phyloP scores from a whole-genome alignment of 2,888 invertebrate genomes.

The Pseudeuparius sepicola region DNA sequence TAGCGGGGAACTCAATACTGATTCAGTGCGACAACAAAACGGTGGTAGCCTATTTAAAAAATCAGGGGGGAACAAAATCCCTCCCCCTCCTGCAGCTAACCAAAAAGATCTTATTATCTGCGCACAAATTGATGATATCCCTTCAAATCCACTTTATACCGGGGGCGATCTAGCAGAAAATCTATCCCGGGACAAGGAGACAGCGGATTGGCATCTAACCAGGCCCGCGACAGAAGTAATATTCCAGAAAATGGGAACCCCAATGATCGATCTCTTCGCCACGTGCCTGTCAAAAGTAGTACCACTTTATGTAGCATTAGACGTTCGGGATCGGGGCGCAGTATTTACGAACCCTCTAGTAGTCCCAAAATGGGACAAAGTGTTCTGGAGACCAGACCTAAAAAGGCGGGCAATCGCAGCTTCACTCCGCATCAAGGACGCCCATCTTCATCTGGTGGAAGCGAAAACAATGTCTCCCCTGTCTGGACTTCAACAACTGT shows the following conservation, averaged over 20 bases:
- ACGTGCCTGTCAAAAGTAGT: no score
- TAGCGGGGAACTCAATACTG: constrained; percentile 13
- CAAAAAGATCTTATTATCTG: no score
- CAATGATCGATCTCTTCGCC: constrained; percentile 17
- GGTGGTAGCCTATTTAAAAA: constrained; percentile 18
- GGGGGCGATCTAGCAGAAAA: constrained; percentile 16
- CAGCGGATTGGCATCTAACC: constrained; percentile 17
- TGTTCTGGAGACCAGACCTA: constrained; percentile 3
- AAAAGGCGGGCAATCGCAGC: constrained; percentile 1
- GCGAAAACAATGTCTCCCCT: constrained; percentile 5
- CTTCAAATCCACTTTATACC: no score
- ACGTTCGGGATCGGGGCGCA: no score
- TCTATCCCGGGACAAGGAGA: constrained; percentile 10
- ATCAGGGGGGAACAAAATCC: constrained; percentile 20
- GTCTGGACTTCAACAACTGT: background rate
- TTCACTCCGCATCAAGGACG: background rate
- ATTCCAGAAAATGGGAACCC: constrained; percentile 16
- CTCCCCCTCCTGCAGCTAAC: constrained; percentile 7
- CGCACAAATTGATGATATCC: no score
- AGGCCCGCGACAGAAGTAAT: constrained; percentile 6
- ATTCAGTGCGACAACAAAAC: constrained; percentile 22
- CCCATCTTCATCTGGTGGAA: constrained; percentile 7
- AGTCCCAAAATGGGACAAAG: background rate
- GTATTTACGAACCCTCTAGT: constrained; percentile 1
- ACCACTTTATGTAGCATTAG: no score